phyloP scores from a whole-genome alignment of 2,797 vertebrate species.

The Fundulus diaphanus region DNA sequence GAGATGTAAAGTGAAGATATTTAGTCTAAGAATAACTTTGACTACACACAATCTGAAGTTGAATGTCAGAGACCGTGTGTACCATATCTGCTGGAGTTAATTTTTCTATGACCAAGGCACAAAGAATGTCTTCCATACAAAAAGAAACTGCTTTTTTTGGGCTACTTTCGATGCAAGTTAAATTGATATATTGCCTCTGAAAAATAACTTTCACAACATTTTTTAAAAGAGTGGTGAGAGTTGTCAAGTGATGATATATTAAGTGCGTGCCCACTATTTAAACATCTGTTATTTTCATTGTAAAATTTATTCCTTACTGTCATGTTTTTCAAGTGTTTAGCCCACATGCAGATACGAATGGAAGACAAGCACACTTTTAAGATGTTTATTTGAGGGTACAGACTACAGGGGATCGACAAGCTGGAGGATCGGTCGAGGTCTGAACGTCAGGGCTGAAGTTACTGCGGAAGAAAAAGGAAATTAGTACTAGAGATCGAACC shows the following conservation, averaged over 20 bases:
- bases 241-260: not conserved
- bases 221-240: not conserved
- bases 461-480: too few species aligned
- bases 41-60: conserved; percentile 26
- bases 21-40: conserved; percentile 59
- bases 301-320: not conserved
- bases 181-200: not conserved
- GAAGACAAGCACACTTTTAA: too few species aligned
- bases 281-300: not conserved
- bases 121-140: conserved; percentile 63
- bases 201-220: not conserved
- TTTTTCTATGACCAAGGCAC: conserved; percentile 44
- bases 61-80: conserved; percentile 24
- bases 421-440: too few species aligned
- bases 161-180: not conserved
- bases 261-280: not conserved
- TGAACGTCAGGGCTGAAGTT: too few species aligned
- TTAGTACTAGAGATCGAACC: too few species aligned
- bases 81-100: conserved; percentile 23
- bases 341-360: too few species aligned
- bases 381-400: too few species aligned
- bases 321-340: too few species aligned
- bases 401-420: too few species aligned
- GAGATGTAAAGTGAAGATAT: conserved; percentile 34
- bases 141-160: conserved; percentile 36